These are phyloP conservation scores for Excalfactoria chinensis DNA, from an alignment of 2,113 vertebrate species.

Conservation along the genomic window DNA sequence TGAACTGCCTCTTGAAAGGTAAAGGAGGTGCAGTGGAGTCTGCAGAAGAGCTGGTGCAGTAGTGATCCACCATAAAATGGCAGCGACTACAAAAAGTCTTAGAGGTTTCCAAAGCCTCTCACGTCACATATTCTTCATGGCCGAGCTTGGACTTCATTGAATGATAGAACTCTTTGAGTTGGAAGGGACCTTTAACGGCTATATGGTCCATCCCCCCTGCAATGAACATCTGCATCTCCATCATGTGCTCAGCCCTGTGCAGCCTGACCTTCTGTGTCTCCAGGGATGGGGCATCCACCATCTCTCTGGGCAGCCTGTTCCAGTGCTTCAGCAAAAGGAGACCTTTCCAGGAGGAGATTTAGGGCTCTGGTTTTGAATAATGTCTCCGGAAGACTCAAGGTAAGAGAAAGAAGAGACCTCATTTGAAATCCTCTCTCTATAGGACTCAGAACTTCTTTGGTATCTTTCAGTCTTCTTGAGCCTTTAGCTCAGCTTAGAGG, in stretches of 20 bases:
- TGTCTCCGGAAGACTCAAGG: not conserved
- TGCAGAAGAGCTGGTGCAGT: not conserved
- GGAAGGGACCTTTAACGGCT: too few relatives aligned
- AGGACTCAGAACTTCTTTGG: not conserved
- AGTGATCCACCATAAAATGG: not conserved
- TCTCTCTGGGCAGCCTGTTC: too few relatives aligned
- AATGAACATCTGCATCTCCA: too few relatives aligned
- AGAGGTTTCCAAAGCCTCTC: not conserved
- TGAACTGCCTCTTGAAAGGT: not conserved
- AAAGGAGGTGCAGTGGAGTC: not conserved
- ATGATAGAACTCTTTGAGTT: too few relatives aligned
- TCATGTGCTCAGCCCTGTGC: too few relatives aligned
- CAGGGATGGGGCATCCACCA: too few relatives aligned
- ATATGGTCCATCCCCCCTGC: too few relatives aligned
- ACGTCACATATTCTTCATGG: not conserved
- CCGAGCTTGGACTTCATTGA: not conserved
- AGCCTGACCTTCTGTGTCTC: too few relatives aligned
- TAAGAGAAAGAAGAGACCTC: not conserved
- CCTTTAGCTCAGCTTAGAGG: not conserved
- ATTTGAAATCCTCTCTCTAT: not conserved
- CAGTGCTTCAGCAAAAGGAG: too few relatives aligned
- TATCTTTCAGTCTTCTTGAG: not conserved
- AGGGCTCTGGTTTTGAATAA: not conserved
- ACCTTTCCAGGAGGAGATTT: too few relatives aligned
- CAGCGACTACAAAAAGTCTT: rapidly evolving